Conservation (phyloP, 2,888 invertebrate genomes). For the Tineola bisselliella region DNA sequence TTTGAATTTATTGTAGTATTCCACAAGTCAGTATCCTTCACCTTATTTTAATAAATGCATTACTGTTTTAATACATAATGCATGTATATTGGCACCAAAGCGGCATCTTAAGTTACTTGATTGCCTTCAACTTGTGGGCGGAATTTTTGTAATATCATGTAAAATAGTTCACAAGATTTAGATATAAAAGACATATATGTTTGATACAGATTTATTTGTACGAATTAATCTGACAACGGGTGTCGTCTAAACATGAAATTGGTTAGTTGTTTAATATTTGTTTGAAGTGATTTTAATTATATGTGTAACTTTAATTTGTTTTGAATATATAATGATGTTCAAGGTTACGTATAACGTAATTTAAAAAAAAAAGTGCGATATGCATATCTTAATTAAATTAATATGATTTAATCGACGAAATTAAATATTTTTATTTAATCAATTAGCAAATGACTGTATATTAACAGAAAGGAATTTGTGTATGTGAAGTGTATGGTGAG, state of each 20-base stretch:
- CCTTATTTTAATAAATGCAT: neutral
- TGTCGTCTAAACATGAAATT: constrained; percentile 4
- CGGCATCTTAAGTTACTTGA: neutral
- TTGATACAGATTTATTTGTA: neutral
- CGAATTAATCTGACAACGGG: neutral
- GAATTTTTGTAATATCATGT: neutral
- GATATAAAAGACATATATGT: neutral
- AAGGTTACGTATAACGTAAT: no score
- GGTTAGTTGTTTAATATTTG: neutral
- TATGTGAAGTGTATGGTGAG: no score
- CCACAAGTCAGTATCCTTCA: neutral
- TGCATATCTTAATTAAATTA: no score
- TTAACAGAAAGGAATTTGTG: no score
- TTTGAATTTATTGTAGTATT: neutral
- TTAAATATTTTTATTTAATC: no score
- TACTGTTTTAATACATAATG: neutral
- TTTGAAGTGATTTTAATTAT: neutral
- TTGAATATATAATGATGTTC: no score
- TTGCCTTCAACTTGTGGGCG: constrained; percentile 8
- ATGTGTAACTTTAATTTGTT: no score
- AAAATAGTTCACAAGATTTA: neutral
- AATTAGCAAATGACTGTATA: no score
- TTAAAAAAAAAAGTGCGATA: no score
- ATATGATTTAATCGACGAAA: no score
- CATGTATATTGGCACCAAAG: neutral